A percentile compares a stretch with the other conserved stretches of the same genome.
These are phyloP conservation scores for Diaperis boleti DNA, from an alignment of 2,888 invertebrate genomes.

Conservation along the genomic window DNA sequence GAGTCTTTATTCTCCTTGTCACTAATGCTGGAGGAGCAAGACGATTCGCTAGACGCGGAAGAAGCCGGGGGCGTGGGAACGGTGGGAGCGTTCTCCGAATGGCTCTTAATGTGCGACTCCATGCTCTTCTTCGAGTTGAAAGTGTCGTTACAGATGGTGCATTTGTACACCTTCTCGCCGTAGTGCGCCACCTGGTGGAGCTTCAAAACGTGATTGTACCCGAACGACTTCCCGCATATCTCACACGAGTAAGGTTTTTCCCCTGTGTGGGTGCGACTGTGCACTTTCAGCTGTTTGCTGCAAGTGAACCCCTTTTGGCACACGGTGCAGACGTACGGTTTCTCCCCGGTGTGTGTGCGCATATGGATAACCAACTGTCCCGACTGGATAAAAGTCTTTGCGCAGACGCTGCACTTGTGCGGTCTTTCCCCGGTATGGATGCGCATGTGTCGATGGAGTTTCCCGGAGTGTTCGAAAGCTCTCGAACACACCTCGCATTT, in stretches of 20 bases:
- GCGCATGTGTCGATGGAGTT: slow-evolving; percentile 89
- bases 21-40: slow-evolving; percentile 56
- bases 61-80: slow-evolving; percentile 68
- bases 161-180: slow-evolving; percentile 92
- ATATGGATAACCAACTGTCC: slow-evolving; percentile 93
- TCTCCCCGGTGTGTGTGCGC: slow-evolving; percentile 88
- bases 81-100: slow-evolving; percentile 70
- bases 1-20: slow-evolving; percentile 69
- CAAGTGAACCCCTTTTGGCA: slow-evolving; percentile 94
- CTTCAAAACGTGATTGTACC: slow-evolving; percentile 91
- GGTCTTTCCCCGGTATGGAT: slow-evolving; percentile 93
- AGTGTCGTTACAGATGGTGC: slow-evolving; percentile 91
- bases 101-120: slow-evolving; percentile 88
- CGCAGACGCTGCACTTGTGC: slow-evolving; percentile 88
- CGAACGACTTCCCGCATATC: slow-evolving; percentile 90
- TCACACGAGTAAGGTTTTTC: slow-evolving; percentile 93
- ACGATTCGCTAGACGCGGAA: slow-evolving; percentile 63
- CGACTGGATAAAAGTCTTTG: slow-evolving; percentile 91
- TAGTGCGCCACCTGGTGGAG: slow-evolving; percentile 88
- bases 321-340: slow-evolving; percentile 83
- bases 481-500: slow-evolving; percentile 89
- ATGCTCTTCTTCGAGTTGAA: slow-evolving; percentile 92
- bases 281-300: slow-evolving; percentile 91
- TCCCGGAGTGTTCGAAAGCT: slow-evolving; percentile 92
- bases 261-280: slow-evolving; percentile 91